Evolutionary conservation across 2,113 vertebrate genomes (phyloP), one percentile per base, ranked within the genome.

Genomic region (Arvicanthis niloticus): DNA sequence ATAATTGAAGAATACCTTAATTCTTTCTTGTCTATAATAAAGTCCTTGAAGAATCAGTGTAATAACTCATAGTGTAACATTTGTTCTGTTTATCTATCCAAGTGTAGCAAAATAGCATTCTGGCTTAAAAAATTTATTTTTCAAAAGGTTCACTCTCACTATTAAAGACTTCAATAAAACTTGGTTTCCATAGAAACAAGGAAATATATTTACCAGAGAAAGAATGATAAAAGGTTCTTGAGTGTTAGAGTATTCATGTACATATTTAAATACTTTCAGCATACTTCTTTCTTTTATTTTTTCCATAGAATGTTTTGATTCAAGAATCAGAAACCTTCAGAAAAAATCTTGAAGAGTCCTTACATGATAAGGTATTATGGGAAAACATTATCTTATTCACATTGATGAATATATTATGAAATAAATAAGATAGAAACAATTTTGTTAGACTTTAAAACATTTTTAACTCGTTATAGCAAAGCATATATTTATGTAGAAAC

Each of bases 241-340:
- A 88, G 19, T 78, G 31, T 56, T 84, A 42, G 29, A 89, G 93
- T 45, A 73, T 96, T n/a, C 10, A 31, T n/a, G 0, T 91, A 34
- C 37, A 3, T 10, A 16, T 12, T 70, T 91, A 70, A 67, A 90
- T 93, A 86, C 4, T 88, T 95, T 87, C 26, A 72, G 40, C 82
- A 68, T 95, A 24, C 72, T 88, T 72, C 62, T 85, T 21, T 45
- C 29, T 67, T 62, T 48, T 94, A 51, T 73, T 34, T 42, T 96
- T 86, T 68, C 96, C 97, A 24, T 98, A 99, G 99, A 99, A 99
- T 97, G 98, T 99, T 97, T 98, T 99, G 97, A 99, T 99, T 97
- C 99, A 99, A 97, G 99, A 99, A 98, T 99, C 99, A 29, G 99
- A 99, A 93, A 99, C 98, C 96, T 99, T 99, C 98, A 99, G 99